phyloP scores from a whole-genome alignment of 2,888 invertebrate genomes.

The Syrista parreyssii region DNA sequence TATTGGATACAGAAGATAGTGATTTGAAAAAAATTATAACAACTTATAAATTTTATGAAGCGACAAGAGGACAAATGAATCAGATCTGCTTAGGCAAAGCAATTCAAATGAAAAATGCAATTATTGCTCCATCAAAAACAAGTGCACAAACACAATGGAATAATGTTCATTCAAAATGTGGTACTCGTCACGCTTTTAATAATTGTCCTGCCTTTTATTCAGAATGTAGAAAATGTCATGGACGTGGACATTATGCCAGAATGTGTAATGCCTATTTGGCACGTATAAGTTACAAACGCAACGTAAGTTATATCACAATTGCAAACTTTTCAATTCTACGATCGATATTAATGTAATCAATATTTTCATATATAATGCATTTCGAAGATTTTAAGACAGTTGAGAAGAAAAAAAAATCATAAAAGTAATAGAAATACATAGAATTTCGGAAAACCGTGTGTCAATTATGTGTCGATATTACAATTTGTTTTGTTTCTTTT shows the following conservation, averaged over 20 bases:
- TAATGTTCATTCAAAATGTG: slow-evolving; percentile 29
- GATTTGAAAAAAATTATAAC: slow-evolving; percentile 17
- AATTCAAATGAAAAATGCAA: slow-evolving; percentile 15
- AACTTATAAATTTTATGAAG: slow-evolving; percentile 20
- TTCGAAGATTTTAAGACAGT: too few relatives aligned
- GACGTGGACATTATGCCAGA: slow-evolving; percentile 23
- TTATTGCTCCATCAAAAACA: slow-evolving; percentile 13
- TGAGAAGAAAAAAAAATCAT: too few relatives aligned
- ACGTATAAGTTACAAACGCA: not conserved
- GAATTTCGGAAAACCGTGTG: too few relatives aligned
- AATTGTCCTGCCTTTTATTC: slow-evolving; percentile 34
- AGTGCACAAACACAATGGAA: not conserved
- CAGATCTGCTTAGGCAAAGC: not conserved
- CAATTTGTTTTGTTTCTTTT: not conserved
- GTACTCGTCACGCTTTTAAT: slow-evolving; percentile 19
- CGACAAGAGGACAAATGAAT: not conserved
- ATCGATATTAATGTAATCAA: not conserved
- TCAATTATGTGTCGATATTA: not conserved
- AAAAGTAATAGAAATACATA: too few relatives aligned
- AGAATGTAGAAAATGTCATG: slow-evolving; percentile 31
- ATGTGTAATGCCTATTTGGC: not conserved
- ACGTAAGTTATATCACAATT: too few relatives aligned
- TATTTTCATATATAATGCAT: not conserved
- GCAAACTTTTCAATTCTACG: not conserved
- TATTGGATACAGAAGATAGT: slow-evolving; percentile 15